Base-by-base conservation (phyloP, 1,140 invertebrate species). In the Akabosia matsudoensis region DNA sequence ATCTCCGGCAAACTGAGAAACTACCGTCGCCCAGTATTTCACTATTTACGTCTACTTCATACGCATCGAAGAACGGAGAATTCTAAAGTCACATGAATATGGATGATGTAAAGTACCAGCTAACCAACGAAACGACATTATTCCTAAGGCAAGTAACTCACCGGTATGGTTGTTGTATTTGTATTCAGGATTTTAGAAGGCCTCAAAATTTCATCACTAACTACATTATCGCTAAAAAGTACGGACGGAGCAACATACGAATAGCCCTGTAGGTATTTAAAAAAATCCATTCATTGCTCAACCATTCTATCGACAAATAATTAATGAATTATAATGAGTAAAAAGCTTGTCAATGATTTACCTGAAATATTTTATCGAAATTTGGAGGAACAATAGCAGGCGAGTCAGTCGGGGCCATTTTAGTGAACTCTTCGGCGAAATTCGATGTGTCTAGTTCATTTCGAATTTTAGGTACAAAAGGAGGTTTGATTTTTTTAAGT, bases 391-490 rank as follows among this genome's bases (percentile, higher is more conserved):
- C 89, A 56, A 94, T 89, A 1, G 92, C 93, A 0, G 95, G 95
- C n/a, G 93, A 96, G 84, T 97, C 95, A 0, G 92, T 90, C 1
- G 94, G 91, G 67, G 89, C 87, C 90, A 96, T 94, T 79, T 90
- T 90, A 0, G 96, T 98, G 84, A 99, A 98, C 87, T 98, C 96
- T 78, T 94, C 93, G 31, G 95, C 93, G 86, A 98, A 98, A 86
- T 98, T 97, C 82, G 93, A 95, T 2, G 95, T 94, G 86, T 98
- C 97, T 70, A 96, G 87, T 83, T 95, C 93, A 84, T 91, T 89
- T 24, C 87, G 85, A 64, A 98, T 92, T 33, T 89, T 87, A 16
- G 94, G 94, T 74, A 92, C 89, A 86, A 96, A 93, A 0, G 94
- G 94, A 0, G 94, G 92, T 3, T 88, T 84, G 28, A 95, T 88